A percentile compares a stretch with the other conserved stretches of the same genome.
Conservation (phyloP, 2,888 invertebrate species). For the Barypeithes pellucidus region DNA sequence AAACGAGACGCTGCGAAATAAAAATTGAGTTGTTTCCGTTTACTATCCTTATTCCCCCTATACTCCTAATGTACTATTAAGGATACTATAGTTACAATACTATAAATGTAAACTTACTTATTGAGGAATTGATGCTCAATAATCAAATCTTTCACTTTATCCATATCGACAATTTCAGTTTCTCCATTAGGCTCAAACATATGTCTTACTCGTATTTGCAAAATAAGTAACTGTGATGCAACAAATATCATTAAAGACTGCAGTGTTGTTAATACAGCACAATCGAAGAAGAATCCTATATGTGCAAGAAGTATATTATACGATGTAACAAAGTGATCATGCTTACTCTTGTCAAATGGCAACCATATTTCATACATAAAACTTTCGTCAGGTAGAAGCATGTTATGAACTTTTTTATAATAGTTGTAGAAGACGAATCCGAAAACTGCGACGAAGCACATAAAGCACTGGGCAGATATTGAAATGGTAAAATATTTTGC, state of each 20-base stretch:
- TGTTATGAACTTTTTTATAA: constrained; percentile 7
- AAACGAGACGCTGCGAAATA: too few species aligned
- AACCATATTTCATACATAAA: constrained; percentile 44
- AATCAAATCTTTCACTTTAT: constrained; percentile 9
- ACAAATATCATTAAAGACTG: constrained; percentile 40
- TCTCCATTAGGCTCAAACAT: constrained; percentile 9
- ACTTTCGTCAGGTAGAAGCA: constrained; percentile 14
- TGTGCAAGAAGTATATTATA: constrained; percentile 30
- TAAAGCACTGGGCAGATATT: not conserved
- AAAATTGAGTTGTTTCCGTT: too few species aligned
- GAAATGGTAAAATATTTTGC: constrained; percentile 3
- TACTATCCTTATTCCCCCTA: too few species aligned
- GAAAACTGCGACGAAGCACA: not conserved
- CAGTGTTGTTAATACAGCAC: constrained; percentile 29
- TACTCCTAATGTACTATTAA: too few species aligned
- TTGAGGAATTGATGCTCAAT: constrained; percentile 37
- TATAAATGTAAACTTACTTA: constrained; percentile 22
- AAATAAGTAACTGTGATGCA: constrained; percentile 25
- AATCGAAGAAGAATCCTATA: constrained; percentile 39
- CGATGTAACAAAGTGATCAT: constrained; percentile 15
- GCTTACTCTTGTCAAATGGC: constrained; percentile 33
- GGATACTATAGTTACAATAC: too few species aligned
- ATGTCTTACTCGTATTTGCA: constrained; percentile 29
- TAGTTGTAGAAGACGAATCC: constrained; percentile 22
- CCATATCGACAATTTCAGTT: constrained; percentile 2